Conservation (phyloP, 2,797 vertebrate genomes). For the Pipistrellus nathusii region DNA sequence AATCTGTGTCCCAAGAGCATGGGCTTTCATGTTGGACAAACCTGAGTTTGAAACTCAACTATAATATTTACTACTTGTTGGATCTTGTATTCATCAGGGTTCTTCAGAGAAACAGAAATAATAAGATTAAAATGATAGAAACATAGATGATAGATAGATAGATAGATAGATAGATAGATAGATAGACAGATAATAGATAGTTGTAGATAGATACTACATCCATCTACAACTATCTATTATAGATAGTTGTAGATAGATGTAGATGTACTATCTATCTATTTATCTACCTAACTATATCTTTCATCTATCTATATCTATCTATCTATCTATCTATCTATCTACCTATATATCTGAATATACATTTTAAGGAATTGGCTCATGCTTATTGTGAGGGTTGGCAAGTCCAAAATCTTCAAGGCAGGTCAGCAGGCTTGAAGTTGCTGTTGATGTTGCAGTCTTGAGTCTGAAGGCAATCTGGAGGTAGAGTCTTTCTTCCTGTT, state of each 20-base stretch:
- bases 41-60: not conserved
- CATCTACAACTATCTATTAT: too few species aligned
- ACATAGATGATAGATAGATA: not conserved
- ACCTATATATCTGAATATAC: not conserved
- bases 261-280: not conserved
- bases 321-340: not conserved
- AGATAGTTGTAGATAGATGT: too few species aligned
- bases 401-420: not conserved
- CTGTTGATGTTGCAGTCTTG: not conserved
- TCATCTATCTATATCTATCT: not conserved
- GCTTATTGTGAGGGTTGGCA: not conserved
- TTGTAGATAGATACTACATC: too few species aligned
- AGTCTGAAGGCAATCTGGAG: not conserved
- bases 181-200: not conserved
- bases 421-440: not conserved
- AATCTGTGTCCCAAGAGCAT: not conserved
- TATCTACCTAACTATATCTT: not conserved
- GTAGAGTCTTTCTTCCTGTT: not conserved
- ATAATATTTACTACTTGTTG: not conserved
- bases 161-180: not conserved
- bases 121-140: not conserved
- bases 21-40: not conserved
- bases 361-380: constrained; percentile 11
- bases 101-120: constrained; percentile 10
- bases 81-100: not conserved